phyloP scores from a whole-genome alignment of 2,888 invertebrate genomes.

The Caenorhabditis imperialis region DNA sequence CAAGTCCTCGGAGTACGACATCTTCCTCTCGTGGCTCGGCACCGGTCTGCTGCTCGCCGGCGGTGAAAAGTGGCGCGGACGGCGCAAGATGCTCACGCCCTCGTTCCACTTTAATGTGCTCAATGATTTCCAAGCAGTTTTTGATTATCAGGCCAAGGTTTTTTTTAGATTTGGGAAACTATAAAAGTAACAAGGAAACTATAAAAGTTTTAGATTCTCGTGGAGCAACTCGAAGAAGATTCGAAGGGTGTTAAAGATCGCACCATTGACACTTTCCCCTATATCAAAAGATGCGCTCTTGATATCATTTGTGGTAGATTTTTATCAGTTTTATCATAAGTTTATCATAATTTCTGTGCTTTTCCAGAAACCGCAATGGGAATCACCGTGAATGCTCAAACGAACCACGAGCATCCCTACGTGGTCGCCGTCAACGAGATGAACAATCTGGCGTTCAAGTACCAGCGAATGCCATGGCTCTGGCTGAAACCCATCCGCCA shows the following conservation, averaged over 20 bases:
- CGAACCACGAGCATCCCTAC: slow-evolving; percentile 66
- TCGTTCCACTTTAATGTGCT: slow-evolving; percentile 81
- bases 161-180: not conserved
- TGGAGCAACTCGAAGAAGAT: slow-evolving; percentile 50
- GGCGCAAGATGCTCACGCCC: slow-evolving; percentile 80
- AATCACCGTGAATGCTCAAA: slow-evolving; percentile 68
- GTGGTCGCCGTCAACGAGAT: slow-evolving; percentile 67
- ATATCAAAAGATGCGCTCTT: slow-evolving; percentile 80
- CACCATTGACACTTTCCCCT: slow-evolving; percentile 80
- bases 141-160: slow-evolving; percentile 61
- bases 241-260: not conserved
- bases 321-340: not conserved
- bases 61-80: slow-evolving; percentile 80
- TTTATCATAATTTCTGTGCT: not conserved
- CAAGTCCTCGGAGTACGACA: slow-evolving; percentile 79
- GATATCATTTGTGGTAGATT: slow-evolving; percentile 79
- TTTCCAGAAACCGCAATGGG: slow-evolving; percentile 75
- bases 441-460: slow-evolving; percentile 64
- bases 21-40: slow-evolving; percentile 80
- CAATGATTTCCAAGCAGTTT: slow-evolving; percentile 78
- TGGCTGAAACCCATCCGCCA: slow-evolving; percentile 82
- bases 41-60: slow-evolving; percentile 79
- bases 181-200: slow-evolving; percentile 14
- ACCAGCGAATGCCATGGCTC: slow-evolving; percentile 81
- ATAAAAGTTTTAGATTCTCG: slow-evolving; percentile 41